These are phyloP conservation scores for Argyrosomus japonicus DNA, from an alignment of 2,113 vertebrate genomes.

Conservation along the genomic window DNA sequence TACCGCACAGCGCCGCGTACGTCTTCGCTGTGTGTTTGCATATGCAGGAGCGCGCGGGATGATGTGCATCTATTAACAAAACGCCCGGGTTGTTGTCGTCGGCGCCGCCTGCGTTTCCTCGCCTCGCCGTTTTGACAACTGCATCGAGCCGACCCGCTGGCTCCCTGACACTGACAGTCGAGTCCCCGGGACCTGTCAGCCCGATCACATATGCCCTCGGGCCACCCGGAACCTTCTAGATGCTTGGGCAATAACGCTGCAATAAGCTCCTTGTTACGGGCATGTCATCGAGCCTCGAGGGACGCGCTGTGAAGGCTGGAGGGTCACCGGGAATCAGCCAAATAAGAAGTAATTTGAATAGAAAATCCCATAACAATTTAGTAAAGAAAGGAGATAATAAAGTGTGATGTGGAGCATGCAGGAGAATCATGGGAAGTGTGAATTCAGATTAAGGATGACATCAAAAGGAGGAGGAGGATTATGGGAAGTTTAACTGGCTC, in stretches of 20 bases:
- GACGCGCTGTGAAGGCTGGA: constrained; percentile 33
- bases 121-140: constrained; percentile 50
- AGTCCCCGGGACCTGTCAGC: constrained; percentile 71
- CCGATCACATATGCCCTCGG: constrained; percentile 62
- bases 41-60: neutral
- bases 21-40: constrained; percentile 19
- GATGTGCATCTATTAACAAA: constrained; percentile 22
- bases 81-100: neutral
- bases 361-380: constrained; percentile 33
- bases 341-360: constrained; percentile 44
- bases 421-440: neutral
- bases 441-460: constrained; percentile 19
- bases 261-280: constrained; percentile 74
- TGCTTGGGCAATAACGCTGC: constrained; percentile 69
- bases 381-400: constrained; percentile 37
- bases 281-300: constrained; percentile 43
- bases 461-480: constrained; percentile 22
- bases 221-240: constrained; percentile 52
- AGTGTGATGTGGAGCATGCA: constrained; percentile 27
- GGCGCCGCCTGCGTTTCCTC: neutral
- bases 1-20: neutral
- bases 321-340: constrained; percentile 54
- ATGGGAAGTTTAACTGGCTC: neutral
- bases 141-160: constrained; percentile 48
- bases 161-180: constrained; percentile 62